Evolutionary conservation across 2,888 invertebrate species (phyloP).

Genomic region (Meiosimyza platycephala): DNA sequence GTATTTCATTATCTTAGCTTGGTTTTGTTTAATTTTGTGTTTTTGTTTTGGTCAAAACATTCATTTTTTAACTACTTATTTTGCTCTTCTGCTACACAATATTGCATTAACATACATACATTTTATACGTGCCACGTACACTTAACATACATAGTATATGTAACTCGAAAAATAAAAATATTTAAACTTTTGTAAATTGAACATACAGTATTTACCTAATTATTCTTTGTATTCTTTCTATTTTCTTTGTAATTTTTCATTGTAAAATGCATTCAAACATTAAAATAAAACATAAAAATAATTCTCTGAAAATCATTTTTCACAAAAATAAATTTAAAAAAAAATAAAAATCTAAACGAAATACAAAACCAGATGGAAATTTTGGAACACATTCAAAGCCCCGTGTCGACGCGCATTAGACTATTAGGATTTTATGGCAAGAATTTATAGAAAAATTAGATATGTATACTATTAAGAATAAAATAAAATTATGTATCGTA

Average conservation of each 20-base stretch:
- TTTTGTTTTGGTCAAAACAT: constrained; percentile 12
- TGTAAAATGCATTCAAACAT: constrained; percentile 31
- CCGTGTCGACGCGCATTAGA: constrained; percentile 66
- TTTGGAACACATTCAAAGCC: constrained; percentile 67
- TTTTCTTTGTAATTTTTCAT: constrained; percentile 36
- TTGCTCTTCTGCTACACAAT: background rate
- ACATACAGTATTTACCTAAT: constrained; percentile 16
- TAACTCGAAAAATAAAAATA: background rate
- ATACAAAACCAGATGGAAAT: constrained; percentile 63
- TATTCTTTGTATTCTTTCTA: constrained; percentile 31
- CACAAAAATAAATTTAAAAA: background rate
- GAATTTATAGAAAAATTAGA: constrained; percentile 60
- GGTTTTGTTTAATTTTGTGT: constrained; percentile 28
- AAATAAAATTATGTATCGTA: no score
- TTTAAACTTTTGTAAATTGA: no score
- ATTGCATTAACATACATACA: constrained; percentile 10
- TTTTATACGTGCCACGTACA: background rate
- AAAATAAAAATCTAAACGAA: background rate
- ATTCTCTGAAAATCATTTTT: no score
- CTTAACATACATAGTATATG: background rate
- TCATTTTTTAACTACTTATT: constrained; percentile 2
- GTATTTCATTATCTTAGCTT: no score
- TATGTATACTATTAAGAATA: background rate
- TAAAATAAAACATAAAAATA: constrained; percentile 20
- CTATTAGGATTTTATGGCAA: constrained; percentile 68